Percentiles rank a stretch among this genome's conserved stretches.
These are phyloP conservation scores for Ophiothrix spiculata DNA, from an alignment of 35 echinoderm and acorn worm species.

Conservation along the genomic window DNA sequence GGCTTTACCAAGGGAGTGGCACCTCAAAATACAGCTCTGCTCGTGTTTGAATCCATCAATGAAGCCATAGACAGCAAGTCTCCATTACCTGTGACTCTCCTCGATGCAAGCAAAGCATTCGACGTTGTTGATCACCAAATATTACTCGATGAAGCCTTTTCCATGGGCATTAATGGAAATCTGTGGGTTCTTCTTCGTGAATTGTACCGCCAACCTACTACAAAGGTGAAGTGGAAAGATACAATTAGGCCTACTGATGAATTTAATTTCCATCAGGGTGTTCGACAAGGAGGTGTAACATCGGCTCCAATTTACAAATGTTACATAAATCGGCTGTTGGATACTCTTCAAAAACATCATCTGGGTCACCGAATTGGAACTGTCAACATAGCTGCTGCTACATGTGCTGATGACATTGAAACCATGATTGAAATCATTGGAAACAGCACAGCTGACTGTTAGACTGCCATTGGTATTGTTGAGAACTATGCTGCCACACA, in stretches of 20 bases:
- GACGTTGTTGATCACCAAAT: not conserved
- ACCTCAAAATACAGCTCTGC: not conserved
- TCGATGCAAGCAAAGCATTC: not conserved
- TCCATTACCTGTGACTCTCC: not conserved
- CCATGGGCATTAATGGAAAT: not conserved
- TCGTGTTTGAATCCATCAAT: not conserved
- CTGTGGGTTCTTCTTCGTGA: not conserved
- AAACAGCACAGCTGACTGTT: not conserved
- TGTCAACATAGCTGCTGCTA: not conserved
- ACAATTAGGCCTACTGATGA: not conserved
- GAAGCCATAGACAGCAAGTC: not conserved
- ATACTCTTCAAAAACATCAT: not conserved
- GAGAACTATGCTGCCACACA: too few relatives aligned
- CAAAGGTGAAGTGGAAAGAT: not conserved
- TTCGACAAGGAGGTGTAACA: not conserved
- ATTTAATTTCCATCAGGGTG: not conserved
- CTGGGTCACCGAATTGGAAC: not conserved
- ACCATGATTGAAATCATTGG: not conserved
- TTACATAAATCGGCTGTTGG: not conserved
- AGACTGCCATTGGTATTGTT: not conserved
- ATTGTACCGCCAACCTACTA: not conserved
- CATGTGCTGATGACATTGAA: not conserved
- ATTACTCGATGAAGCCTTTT: not conserved
- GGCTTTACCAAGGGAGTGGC: not conserved
- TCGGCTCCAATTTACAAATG: not conserved